Conservation (phyloP, 2,113 vertebrate species). For the Leptobrachium leishanense region DNA sequence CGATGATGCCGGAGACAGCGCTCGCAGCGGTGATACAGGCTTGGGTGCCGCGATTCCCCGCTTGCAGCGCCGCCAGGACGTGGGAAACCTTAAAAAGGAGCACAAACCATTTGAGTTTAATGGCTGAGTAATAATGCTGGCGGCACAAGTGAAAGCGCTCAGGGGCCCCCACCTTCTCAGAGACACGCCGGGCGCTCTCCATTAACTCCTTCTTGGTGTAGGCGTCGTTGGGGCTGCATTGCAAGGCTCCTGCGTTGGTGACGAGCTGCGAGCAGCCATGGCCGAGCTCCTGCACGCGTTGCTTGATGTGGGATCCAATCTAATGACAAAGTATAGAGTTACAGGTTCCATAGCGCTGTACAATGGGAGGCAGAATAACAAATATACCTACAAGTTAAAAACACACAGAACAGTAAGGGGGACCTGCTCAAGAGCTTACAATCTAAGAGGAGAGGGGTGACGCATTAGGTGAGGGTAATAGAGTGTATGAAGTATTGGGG, state of each 20-base stretch:
- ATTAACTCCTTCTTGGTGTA: slow-evolving; percentile 97
- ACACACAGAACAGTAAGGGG: too few species aligned
- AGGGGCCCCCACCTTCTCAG: slow-evolving; percentile 81
- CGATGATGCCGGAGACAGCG: slow-evolving; percentile 91
- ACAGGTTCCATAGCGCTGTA: too few species aligned
- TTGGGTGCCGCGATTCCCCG: slow-evolving; percentile 95
- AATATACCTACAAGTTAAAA: too few species aligned
- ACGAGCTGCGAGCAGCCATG: slow-evolving; percentile 87
- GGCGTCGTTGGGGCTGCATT: slow-evolving; percentile 88
- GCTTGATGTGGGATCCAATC: slow-evolving; percentile 96
- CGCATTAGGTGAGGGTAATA: too few species aligned
- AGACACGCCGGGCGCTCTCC: slow-evolving; percentile 92
- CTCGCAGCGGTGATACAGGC: slow-evolving; percentile 97
- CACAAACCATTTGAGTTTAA: too few species aligned
- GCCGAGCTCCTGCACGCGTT: slow-evolving; percentile 91
- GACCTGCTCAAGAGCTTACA: too few species aligned
- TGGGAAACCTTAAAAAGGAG: slow-evolving; percentile 84
- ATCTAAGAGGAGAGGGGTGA: too few species aligned
- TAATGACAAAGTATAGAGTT: slow-evolving; percentile 51
- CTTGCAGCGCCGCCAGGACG: slow-evolving; percentile 90
- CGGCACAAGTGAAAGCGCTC: too few species aligned
- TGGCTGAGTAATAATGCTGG: too few species aligned
- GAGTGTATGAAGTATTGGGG: too few species aligned
- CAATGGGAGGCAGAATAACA: too few species aligned
- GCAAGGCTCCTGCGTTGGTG: slow-evolving; percentile 92